Base-by-base conservation (phyloP, 2,888 invertebrate genomes). In the Leptopterna dolabrata region DNA sequence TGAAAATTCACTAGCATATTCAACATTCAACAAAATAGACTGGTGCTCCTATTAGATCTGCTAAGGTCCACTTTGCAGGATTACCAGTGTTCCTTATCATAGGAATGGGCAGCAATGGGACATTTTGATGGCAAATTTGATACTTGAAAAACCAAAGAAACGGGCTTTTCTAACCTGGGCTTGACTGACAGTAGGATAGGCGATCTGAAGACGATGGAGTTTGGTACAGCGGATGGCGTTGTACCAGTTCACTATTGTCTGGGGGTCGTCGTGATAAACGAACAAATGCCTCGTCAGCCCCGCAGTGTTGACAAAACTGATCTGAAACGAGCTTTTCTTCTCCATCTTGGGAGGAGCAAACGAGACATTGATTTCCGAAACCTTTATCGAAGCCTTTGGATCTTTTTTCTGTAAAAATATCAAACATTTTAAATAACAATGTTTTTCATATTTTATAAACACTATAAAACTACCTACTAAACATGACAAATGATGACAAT, bases 191-290 rank as follows among this genome's bases (percentile, higher is more conserved):
- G 95, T 95, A 0, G 97, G 97, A 92, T 96, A 97, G 29, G 97
- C 97, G 0, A 97, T 95, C 92, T 96, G 96, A 27, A 97, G 92
- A 24, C 96, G 93, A 90, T 96, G 96, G 78, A 97, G 92, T 91
- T 97, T 97, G 0, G 96, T 97, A 91, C 96, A 96, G 87, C 97
- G 93, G 89, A 96, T 96, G 41, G 96, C 95, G 92, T 95, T 94
- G 91, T 95, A 96, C 97, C 97, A 97, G 91, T 96, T 96, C 63
- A 95, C 96, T 88, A 97, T 96, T 80, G 95, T 95, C 93, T 97
- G 96, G 0, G 96, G 94, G 90, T 96, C 96, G 90, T 97, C 96
- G 90, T 97, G 96, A 91, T 96, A 96, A 0, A 97, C 95, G 91
- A 95, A 98, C 90, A 98, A 95, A 91, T 97, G 97, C 89, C 97